Percentiles rank a stretch among this genome's conserved stretches.
phyloP scores from a whole-genome alignment of 2,888 invertebrate species.

The Phyto melanocephala region DNA sequence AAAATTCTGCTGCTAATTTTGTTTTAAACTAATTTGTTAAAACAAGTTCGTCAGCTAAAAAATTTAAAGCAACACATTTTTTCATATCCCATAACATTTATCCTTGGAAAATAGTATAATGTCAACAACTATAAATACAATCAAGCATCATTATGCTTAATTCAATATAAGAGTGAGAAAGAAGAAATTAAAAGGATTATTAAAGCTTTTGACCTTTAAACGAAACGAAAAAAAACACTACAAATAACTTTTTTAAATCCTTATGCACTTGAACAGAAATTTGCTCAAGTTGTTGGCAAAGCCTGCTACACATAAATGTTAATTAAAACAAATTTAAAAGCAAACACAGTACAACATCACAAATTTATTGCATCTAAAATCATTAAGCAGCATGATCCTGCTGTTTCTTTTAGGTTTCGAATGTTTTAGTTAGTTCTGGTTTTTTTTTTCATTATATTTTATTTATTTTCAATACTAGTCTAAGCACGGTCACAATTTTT shows the following conservation, averaged over 20 bases:
- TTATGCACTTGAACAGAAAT: not conserved
- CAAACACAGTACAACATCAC: not conserved
- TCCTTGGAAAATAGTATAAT: no score
- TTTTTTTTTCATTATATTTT: not conserved
- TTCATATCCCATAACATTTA: no score
- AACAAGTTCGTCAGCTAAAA: no score
- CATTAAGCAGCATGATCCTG: not conserved
- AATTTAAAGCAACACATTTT: no score
- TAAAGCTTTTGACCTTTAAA: conserved; percentile 15
- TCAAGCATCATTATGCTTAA: conserved; percentile 3
- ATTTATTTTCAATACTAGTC: not conserved
- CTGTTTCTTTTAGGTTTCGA: not conserved
- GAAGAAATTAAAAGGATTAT: not conserved
- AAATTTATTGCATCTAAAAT: not conserved
- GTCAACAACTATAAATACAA: no score
- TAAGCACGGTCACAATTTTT: not conserved
- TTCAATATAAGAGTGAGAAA: no score
- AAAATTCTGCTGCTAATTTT: no score
- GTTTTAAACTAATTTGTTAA: no score
- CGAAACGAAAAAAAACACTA: not conserved
- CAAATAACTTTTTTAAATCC: not conserved
- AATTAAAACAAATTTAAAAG: conserved; percentile 17
- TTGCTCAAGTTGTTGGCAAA: not conserved
- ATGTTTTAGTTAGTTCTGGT: not conserved
- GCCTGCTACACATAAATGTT: not conserved